These are phyloP conservation scores for Aspidiotus rigidus DNA, from an alignment of 2,888 invertebrate species.

Conservation along the genomic window DNA sequence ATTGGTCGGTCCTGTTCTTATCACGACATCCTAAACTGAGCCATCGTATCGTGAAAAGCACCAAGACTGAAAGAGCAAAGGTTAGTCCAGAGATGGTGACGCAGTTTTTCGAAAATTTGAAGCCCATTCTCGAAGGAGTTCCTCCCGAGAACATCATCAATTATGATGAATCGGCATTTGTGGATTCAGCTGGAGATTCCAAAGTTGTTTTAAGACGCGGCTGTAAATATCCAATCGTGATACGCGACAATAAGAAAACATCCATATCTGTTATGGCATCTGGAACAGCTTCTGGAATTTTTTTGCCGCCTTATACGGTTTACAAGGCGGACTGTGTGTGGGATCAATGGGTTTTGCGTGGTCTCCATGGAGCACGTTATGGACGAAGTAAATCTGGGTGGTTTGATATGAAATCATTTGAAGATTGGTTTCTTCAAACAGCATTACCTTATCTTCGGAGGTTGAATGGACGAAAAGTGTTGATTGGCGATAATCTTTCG, in stretches of 20 bases:
- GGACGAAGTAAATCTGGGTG: constrained; percentile 41
- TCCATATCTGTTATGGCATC: constrained; percentile 36
- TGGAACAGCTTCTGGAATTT: constrained; percentile 36
- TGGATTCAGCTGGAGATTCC: too few species aligned
- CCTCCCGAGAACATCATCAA: too few species aligned
- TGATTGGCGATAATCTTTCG: constrained; percentile 7
- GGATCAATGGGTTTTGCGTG: constrained; percentile 35
- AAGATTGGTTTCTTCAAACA: not conserved
- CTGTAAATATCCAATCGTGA: too few species aligned
- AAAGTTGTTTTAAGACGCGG: too few species aligned
- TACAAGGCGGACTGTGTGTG: constrained; percentile 36
- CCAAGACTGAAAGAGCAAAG: too few species aligned
- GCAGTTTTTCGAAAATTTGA: too few species aligned
- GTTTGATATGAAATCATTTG: not conserved
- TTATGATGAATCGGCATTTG: too few species aligned
- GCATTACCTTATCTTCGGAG: not conserved
- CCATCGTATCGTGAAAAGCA: too few species aligned
- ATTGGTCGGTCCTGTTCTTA: too few species aligned
- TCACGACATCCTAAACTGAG: too few species aligned
- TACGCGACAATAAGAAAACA: constrained; percentile 39
- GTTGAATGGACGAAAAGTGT: not conserved
- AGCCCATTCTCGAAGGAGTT: too few species aligned
- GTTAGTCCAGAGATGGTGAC: too few species aligned
- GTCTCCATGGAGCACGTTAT: constrained; percentile 38
- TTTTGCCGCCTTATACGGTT: constrained; percentile 36